Conservation (phyloP, 2,113 vertebrate species). For the Equus przewalskii region DNA sequence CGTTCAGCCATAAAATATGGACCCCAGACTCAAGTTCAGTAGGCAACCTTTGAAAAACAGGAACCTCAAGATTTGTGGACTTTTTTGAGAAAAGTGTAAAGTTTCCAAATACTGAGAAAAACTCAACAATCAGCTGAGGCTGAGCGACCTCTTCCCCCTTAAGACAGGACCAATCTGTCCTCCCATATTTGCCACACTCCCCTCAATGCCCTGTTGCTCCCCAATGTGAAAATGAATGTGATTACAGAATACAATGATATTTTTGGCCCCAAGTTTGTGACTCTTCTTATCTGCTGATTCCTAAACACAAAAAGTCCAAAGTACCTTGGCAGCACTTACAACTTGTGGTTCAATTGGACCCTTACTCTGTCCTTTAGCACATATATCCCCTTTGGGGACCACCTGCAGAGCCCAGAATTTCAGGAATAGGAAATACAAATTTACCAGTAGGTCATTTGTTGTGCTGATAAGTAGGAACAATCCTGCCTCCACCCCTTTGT, state of each 20-base stretch:
- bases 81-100: background rate
- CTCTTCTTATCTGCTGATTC: background rate
- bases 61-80: background rate
- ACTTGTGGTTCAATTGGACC: background rate
- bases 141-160: background rate
- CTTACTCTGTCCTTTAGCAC: background rate
- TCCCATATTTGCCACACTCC: background rate
- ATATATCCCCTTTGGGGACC: background rate
- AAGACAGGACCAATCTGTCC: background rate
- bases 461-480: background rate
- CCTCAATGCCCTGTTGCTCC: background rate
- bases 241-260: background rate
- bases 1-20: background rate
- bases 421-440: background rate
- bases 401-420: background rate
- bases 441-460: background rate
- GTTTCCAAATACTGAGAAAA: background rate
- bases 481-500: background rate
- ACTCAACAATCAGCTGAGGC: background rate
- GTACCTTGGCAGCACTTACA: background rate
- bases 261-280: background rate
- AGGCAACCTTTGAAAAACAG: background rate
- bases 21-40: background rate
- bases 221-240: background rate
- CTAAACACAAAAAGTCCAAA: background rate